Evolutionary conservation across 2,113 vertebrate genomes (phyloP), one percentile per base, ranked within the genome.

Genomic region (Malurus elegans): DNA sequence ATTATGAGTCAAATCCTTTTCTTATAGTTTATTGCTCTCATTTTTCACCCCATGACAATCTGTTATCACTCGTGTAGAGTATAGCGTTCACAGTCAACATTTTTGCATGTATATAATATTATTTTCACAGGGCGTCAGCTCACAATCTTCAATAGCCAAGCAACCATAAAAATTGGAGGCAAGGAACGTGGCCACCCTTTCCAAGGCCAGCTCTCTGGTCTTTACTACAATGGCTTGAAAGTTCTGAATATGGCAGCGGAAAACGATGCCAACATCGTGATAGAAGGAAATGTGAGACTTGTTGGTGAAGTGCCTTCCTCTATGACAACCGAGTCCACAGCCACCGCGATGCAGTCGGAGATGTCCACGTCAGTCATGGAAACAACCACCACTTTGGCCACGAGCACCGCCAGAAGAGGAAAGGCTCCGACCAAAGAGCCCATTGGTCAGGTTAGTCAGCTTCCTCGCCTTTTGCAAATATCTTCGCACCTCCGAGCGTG

Each of bases 111-210:
- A 98, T 99, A 98, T 98, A 99, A 99, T 99, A 90, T 98, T 99
- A 98, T 99, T 98, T 99, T 98, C 95, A 86, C 98, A 99, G 99
- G 99, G 92, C 99, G 99, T 94, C 99, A 99, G 98, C 99, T 99
- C 96, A 99, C 99, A 97, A 99, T 99, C 98, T 99, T 99, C 99
- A 99, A 99, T 99, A 99, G 99, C 97, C 99, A 99, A 98, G 99
- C 99, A 95, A 99, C 99, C 94, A 99, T 99, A 98, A 99, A 99
- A 98, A 99, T 99, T 97, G 99, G 99, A 94, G 99, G 99, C 98
- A 99, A 98, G 94, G 99, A 99, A 96, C 98, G 98, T 92, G 99
- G 98, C 97, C 98, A 98, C 88, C 98, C 99, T 95, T 99, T 99
- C 98, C 99, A 99, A 98, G 99, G 99, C 95, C 99, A 99, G 97